Evolutionary conservation across 2,888 invertebrate species (phyloP).

Genomic region (Cenopis cana): DNA sequence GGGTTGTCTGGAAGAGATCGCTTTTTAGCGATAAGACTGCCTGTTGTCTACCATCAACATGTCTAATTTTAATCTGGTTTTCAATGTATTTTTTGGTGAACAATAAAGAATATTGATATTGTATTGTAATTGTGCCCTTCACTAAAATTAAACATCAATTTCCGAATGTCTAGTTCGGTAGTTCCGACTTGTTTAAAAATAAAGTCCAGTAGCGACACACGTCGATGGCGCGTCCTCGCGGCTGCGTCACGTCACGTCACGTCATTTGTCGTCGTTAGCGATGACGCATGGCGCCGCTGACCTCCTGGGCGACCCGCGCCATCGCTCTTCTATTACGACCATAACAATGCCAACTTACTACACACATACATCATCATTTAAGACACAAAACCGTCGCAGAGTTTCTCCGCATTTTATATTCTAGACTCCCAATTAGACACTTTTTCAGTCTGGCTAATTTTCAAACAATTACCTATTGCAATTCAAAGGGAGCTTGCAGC

Average conservation of each 20-base stretch:
- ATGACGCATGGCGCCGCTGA: conserved; percentile 81
- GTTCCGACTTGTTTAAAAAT: conserved; percentile 38
- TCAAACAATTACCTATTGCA: conserved; percentile 12
- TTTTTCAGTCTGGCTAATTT: conserved; percentile 20
- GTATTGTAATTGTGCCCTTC: background rate
- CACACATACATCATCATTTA: conserved; percentile 25
- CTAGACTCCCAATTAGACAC: conserved; percentile 24
- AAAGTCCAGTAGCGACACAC: conserved; percentile 33
- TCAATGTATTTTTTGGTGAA: no score
- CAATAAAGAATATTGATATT: no score
- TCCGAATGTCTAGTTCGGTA: conserved; percentile 25
- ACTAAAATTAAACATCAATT: conserved; percentile 25
- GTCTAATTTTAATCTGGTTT: no score
- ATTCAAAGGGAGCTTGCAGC: conserved; percentile 3
- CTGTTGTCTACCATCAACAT: no score
- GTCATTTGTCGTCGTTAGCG: conserved; percentile 84
- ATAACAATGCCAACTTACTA: conserved; percentile 48
- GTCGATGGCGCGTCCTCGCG: conserved; percentile 34
- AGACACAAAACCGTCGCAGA: conserved; percentile 9
- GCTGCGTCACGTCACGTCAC: conserved; percentile 69
- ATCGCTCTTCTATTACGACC: conserved; percentile 77
- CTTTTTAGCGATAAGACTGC: no score
- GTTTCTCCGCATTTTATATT: conserved; percentile 20
- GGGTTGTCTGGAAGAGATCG: no score
- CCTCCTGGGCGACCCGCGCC: conserved; percentile 74